These are phyloP conservation scores for Sebastes matsubarae DNA, from an alignment of 2,797 vertebrate genomes.

Conservation along the genomic window DNA sequence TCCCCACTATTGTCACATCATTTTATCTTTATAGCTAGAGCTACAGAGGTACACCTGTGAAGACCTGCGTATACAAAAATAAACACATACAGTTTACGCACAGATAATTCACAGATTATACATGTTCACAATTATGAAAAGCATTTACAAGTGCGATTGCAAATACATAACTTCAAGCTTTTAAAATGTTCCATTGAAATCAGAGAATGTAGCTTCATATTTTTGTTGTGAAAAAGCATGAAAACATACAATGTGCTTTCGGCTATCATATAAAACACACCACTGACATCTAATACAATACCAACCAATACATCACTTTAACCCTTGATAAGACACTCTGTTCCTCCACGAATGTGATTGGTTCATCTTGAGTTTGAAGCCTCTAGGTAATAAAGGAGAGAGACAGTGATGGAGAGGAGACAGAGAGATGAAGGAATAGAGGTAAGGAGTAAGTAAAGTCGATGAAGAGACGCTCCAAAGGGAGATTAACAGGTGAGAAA, in stretches of 20 bases:
- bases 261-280: neutral
- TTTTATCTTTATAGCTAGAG: neutral
- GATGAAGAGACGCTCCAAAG: neutral
- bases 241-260: neutral
- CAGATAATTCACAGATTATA: neutral
- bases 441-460: neutral
- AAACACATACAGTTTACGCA: neutral
- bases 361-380: neutral
- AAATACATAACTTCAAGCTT: neutral
- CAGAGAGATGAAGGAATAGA: neutral
- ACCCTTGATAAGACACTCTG: neutral
- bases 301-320: neutral
- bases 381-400: neutral
- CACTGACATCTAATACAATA: neutral
- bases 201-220: too few relatives aligned
- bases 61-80: neutral
- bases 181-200: too few relatives aligned
- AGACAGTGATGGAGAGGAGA: neutral
- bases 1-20: neutral
- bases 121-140: neutral
- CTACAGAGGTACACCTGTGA: neutral
- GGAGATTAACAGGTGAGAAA: slow-evolving; percentile 21
- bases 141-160: neutral
- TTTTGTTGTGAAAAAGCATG: neutral
- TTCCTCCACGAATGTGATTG: neutral